Evolutionary conservation across 2,888 invertebrate genomes (phyloP).

Genomic region (Tetragonisca angustula): DNA sequence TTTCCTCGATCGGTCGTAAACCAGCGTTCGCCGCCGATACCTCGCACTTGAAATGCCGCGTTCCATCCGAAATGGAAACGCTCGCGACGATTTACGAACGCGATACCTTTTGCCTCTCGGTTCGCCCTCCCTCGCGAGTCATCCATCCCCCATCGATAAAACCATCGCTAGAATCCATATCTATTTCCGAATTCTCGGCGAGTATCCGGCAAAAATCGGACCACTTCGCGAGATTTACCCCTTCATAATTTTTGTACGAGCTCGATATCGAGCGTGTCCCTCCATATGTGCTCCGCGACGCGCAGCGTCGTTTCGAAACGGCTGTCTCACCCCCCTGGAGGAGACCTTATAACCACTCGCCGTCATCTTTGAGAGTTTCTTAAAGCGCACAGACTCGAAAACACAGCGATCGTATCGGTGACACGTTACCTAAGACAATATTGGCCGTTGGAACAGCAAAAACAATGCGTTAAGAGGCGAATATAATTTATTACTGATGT

Average conservation of each 20-base stretch:
- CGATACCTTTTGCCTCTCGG: not conserved
- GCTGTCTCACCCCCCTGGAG: not conserved
- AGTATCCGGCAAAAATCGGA: not conserved
- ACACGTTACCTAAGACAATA: too few species aligned
- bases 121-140: too few species aligned
- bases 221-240: conserved; percentile 29
- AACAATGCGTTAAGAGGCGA: too few species aligned
- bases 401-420: too few species aligned
- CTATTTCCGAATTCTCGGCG: not conserved
- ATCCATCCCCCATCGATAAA: not conserved
- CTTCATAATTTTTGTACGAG: conserved; percentile 42
- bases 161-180: conserved; percentile 6
- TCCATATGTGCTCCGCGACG: conserved; percentile 28
- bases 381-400: too few species aligned
- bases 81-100: not conserved
- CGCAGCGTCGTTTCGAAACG: not conserved
- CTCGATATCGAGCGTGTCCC: conserved; percentile 45
- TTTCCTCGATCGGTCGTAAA: not conserved
- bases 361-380: not conserved
- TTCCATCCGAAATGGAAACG: not conserved
- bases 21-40: not conserved
- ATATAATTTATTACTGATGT: too few species aligned
- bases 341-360: not conserved
- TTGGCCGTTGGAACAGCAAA: too few species aligned
- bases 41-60: not conserved